Evolutionary conservation across 1,140 invertebrate genomes (phyloP), one percentile per base, ranked within the genome.

Genomic region (Lerema accius): DNA sequence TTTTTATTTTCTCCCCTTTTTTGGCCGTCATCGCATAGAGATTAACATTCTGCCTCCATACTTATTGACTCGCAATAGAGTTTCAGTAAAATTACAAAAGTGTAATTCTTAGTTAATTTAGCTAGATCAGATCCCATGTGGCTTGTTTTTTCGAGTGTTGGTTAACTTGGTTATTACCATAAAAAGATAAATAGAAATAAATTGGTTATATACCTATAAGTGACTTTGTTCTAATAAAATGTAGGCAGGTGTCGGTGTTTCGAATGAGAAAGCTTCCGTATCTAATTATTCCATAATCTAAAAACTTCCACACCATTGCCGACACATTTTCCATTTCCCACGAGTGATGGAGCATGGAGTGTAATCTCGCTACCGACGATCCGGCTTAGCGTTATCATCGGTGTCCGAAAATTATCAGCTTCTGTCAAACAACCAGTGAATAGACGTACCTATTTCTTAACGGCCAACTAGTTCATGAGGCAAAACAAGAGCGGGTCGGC

Each of bases 361-460:
- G 43, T 63, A 49, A 65, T 61, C 65, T 67, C 60, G 62, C 66
- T 71, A 59, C 48, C 39, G 55, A 62, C 48, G 53, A 56, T 59
- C 68, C 50, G 63, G 66, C 56, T 70, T 65, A 55, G 37, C 43
- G 51, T 66, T 70, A 70, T 75, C 75, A 63, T 60, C 67, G 69
- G 76, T 78, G 76, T 78, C 73, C 71, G 64, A 76, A 78, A 78
- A 60, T 73, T 78, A 78, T 78, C 76, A 42, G 6, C 56, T 39
- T 35, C 64, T 70, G 76, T 78, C 76, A 73, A 63, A 17, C 63
- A 59, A 53, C 28, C 37, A 43, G 59, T 55, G 51, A 60, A 56
- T 48, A 37, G 63, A 40, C 11, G 56, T 43, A n/a, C n/a, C n/a
- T n/a, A 48, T 51, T 53, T 32, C 23, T 61, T 50, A 48, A 51